Evolutionary conservation across 2,888 invertebrate genomes (phyloP).

Genomic region (Philereme transversata): DNA sequence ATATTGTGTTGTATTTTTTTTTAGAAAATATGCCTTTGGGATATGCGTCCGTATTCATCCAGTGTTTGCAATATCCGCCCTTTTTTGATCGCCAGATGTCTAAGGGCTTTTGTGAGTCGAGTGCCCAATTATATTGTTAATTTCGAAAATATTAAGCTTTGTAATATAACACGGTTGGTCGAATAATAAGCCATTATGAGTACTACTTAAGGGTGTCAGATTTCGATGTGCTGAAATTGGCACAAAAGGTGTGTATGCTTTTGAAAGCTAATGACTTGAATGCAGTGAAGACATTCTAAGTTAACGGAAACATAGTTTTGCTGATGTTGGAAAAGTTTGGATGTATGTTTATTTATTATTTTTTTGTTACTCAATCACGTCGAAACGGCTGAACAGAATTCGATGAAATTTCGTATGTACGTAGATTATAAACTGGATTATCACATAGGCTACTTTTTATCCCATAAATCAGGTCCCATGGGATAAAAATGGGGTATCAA

Average conservation of each 20-base stretch:
- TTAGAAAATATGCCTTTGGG: conserved; percentile 62
- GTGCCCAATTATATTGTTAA: conserved; percentile 84
- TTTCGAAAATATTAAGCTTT: conserved; percentile 80
- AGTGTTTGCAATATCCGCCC: conserved; percentile 80
- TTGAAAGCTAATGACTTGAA: conserved; percentile 11
- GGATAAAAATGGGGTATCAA: too few species aligned
- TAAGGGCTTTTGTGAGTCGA: conserved; percentile 59
- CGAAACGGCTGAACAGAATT: too few species aligned
- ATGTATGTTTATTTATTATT: too few species aligned
- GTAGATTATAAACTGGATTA: too few species aligned
- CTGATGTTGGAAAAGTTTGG: too few species aligned
- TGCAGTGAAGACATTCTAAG: conserved; percentile 4
- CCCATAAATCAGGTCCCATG: too few species aligned
- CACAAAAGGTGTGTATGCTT: conserved; percentile 38
- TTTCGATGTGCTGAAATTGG: conserved; percentile 47
- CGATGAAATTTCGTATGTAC: too few species aligned
- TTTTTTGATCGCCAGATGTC: conserved; percentile 80
- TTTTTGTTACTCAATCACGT: too few species aligned
- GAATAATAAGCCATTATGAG: conserved; percentile 79
- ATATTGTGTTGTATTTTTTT: conserved; percentile 33
- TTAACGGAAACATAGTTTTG: conserved; percentile 3
- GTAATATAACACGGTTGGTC: conserved; percentile 73
- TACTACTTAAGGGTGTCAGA: conserved; percentile 49
- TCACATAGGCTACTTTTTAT: too few species aligned
- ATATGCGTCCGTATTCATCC: conserved; percentile 72